A percentile compares a stretch with the other conserved stretches of the same genome.
These are phyloP conservation scores for Asobara japonica DNA, from an alignment of 1,140 invertebrate species.

Conservation along the genomic window DNA sequence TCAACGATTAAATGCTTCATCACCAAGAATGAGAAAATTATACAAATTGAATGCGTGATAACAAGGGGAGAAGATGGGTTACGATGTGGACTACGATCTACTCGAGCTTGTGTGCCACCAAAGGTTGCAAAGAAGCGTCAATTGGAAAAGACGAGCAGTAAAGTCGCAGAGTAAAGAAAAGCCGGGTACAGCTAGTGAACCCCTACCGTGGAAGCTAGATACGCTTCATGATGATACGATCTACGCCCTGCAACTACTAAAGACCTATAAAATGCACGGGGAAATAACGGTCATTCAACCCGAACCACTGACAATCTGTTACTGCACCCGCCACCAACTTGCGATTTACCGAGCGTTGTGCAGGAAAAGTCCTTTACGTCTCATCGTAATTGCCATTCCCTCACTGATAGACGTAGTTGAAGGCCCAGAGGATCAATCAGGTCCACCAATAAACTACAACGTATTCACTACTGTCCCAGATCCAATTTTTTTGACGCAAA, in stretches of 20 bases:
- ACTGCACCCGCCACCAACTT: background rate
- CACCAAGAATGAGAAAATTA: background rate
- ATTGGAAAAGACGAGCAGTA: background rate
- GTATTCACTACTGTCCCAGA: background rate
- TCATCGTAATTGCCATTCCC: background rate
- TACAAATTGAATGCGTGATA: background rate
- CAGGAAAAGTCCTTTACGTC: background rate
- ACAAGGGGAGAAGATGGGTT: background rate
- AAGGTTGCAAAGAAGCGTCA: background rate
- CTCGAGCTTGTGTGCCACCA: background rate
- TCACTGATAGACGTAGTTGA: background rate
- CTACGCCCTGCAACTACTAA: background rate
- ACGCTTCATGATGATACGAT: background rate
- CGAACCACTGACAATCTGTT: background rate
- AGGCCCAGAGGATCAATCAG: background rate
- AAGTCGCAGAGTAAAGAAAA: no score
- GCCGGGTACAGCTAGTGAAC: no score
- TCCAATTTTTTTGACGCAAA: background rate
- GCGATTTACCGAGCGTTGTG: background rate
- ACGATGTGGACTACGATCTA: background rate
- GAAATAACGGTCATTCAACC: background rate
- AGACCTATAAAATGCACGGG: background rate
- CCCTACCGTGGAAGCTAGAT: no score
- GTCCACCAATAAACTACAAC: background rate
- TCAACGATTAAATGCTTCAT: background rate